These are phyloP conservation scores for Ceuthmochares aereus DNA, from an alignment of 2,113 vertebrate genomes.

Conservation along the genomic window DNA sequence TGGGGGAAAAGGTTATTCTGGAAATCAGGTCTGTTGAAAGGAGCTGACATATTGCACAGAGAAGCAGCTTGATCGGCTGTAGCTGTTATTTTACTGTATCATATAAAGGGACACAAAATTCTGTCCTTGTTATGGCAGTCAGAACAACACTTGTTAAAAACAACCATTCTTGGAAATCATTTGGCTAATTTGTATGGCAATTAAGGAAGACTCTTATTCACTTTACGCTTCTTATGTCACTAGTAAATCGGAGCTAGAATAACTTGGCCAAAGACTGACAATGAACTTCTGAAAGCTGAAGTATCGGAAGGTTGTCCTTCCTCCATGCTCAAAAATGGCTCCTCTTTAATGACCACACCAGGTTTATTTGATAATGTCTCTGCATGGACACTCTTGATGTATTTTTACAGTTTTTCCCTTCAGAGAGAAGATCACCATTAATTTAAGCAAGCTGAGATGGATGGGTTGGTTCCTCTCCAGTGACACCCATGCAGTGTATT, in stretches of 20 bases:
- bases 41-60: conserved; percentile 9
- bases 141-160: conserved; percentile 25
- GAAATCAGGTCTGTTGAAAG: conserved; percentile 52
- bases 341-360: background rate
- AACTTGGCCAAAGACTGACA: background rate
- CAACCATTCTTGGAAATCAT: conserved; percentile 48
- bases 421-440: conserved; percentile 6
- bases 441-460: conserved; percentile 49
- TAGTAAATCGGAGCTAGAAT: background rate
- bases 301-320: background rate
- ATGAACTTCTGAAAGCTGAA: background rate
- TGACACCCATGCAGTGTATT: conserved; percentile 50
- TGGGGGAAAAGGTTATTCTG: conserved; percentile 55
- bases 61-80: conserved; percentile 15
- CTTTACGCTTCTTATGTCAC: background rate
- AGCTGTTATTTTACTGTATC: conserved; percentile 42
- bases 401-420: conserved; percentile 30
- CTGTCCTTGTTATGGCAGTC: background rate
- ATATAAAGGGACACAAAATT: background rate
- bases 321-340: background rate
- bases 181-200: conserved; percentile 30
- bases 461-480: conserved; percentile 42
- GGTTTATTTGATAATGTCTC: conserved; percentile 36
- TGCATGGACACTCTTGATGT: background rate
- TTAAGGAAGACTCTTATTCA: background rate